Evolutionary conservation across 2,797 vertebrate genomes (phyloP), one percentile per base, ranked within the genome.

Genomic region (Coendou prehensilis): DNA sequence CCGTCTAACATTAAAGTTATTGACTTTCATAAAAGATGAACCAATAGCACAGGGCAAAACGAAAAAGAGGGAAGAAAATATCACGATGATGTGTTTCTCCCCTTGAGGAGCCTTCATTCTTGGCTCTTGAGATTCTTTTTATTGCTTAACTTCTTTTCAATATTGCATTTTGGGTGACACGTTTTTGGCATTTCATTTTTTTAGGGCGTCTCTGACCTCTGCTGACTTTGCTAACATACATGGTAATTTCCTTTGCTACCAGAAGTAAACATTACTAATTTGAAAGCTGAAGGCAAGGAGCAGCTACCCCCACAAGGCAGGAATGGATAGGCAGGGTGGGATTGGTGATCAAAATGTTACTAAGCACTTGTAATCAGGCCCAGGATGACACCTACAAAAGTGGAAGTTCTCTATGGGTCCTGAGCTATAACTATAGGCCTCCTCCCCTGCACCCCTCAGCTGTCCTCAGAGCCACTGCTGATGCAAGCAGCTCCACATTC

Each of bases 201-300:
- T 64, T 87, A 47, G 9, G 52, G 15, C 2, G 57, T 93, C 69
- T 79, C 64, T 69, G 81, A 87, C 6, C 47, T 88, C 88, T 92
- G 52, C 41, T 83, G 45, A 64, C 56, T 96, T 95, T 0, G 6
- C 63, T 93, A 83, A 14, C 50, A 75, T 61, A 94, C 2, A 50
- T 33, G 71, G 37, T 86, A 41, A 69, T 93, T 94, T 93, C 64
- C 75, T 89, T 47, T 81, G 2, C 59, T 54, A 41, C 22, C 64
- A 54, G 90, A 96, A 85, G 95, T 17, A 80, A 69, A 95, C 7
- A 57, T 89, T 87, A 47, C 67, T 93, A 81, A 92, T 63, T 87
- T 84, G 47, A 89, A 89, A 73, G 82, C 59, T 85, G 92, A 84
- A 86, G 54, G 56, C 56, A 87, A 41, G 54, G 22, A 88, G n/a